Percentiles rank a stretch among this genome's conserved stretches.
Evolutionary conservation across 2,113 vertebrate species (phyloP).

Genomic region (Corythaixoides concolor): DNA sequence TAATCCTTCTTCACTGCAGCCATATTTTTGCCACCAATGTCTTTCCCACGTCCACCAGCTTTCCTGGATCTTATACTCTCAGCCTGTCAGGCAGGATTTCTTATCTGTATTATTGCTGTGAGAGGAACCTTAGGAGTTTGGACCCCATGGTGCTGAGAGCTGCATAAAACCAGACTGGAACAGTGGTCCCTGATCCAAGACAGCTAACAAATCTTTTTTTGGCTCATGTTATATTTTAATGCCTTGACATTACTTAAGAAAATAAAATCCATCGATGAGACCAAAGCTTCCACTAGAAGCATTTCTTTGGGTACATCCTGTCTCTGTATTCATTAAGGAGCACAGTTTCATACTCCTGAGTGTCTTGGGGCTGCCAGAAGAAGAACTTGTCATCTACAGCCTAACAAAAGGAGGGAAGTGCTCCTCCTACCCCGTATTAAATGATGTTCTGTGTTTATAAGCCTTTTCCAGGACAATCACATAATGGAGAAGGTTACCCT

Average conservation of each 20-base stretch:
- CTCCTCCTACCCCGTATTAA: background rate
- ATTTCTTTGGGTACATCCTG: background rate
- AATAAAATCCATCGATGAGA: background rate
- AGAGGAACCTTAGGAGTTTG: background rate
- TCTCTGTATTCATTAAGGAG: background rate
- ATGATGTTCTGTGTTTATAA: background rate
- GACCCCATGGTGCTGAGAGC: background rate
- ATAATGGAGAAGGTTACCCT: background rate
- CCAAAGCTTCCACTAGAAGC: background rate
- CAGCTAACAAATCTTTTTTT: background rate
- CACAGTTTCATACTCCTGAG: background rate
- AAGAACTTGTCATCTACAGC: background rate
- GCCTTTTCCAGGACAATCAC: background rate
- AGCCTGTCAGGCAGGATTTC: background rate
- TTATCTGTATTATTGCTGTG: background rate
- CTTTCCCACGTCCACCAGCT: background rate
- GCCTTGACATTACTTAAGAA: background rate
- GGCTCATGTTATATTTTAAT: background rate
- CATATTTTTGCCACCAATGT: background rate
- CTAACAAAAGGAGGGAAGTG: background rate
- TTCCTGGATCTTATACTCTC: background rate
- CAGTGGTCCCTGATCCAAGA: background rate
- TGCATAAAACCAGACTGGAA: background rate
- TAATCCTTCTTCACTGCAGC: background rate
- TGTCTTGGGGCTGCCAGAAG: background rate